Conservation (phyloP, 2,888 invertebrate genomes). For the Graphium colonna region DNA sequence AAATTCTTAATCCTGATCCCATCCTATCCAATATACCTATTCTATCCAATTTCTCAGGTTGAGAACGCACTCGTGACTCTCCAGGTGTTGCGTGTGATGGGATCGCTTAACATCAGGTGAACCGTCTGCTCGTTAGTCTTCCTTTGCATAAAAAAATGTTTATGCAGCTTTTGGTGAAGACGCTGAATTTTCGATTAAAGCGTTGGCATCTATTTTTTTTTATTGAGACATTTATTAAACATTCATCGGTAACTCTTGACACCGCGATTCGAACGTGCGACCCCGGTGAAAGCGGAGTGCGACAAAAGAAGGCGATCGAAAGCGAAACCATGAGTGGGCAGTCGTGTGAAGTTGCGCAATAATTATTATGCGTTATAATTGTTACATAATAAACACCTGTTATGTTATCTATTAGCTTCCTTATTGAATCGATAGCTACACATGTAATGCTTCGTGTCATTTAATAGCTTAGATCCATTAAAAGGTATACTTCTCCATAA, state of each 20-base stretch:
- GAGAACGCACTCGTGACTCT: too few species aligned
- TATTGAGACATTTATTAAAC: neutral
- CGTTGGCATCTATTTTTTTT: too few species aligned
- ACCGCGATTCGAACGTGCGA: neutral
- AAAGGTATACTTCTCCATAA: too few species aligned
- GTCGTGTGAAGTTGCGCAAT: slow-evolving; percentile 11
- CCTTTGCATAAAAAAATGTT: too few species aligned
- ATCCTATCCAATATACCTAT: too few species aligned
- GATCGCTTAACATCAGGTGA: too few species aligned
- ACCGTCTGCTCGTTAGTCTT: too few species aligned
- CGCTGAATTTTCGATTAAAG: neutral
- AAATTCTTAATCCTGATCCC: too few species aligned
- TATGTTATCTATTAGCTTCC: neutral
- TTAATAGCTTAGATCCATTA: too few species aligned
- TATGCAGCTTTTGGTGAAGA: too few species aligned
- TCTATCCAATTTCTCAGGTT: too few species aligned
- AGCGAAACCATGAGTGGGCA: slow-evolving; percentile 8
- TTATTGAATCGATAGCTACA: neutral
- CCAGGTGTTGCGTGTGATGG: too few species aligned
- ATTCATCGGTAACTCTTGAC: neutral
- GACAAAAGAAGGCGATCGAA: slow-evolving; percentile 7
- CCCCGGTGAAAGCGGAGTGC: slow-evolving; percentile 12
- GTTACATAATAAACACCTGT: slow-evolving; percentile 1
- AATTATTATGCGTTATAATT: slow-evolving; percentile 3
- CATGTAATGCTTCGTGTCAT: neutral